These are phyloP conservation scores for Phytoseiulus persimilis DNA, from an alignment of 2,888 invertebrate species.

Conservation along the genomic window DNA sequence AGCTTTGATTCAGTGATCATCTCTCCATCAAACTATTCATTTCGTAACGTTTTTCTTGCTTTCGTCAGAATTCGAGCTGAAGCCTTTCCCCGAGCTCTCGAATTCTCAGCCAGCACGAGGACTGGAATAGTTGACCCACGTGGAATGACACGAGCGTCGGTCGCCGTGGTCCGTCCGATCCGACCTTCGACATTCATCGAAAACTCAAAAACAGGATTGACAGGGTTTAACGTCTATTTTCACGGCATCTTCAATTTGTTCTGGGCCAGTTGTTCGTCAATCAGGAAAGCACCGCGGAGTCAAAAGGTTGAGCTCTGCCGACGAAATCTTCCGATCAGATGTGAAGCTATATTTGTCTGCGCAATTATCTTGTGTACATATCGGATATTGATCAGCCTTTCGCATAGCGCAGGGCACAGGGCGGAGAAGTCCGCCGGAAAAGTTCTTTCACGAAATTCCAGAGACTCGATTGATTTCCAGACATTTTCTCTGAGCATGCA, in stretches of 20 bases:
- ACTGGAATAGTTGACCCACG: too few relatives aligned
- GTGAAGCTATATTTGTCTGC: not conserved
- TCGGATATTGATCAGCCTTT: not conserved
- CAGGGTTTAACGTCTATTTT: not conserved
- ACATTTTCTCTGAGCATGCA: too few relatives aligned
- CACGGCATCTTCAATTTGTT: not conserved
- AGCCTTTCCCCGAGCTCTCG: not conserved
- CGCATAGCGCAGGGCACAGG: not conserved
- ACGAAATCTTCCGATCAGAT: not conserved
- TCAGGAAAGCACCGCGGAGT: not conserved
- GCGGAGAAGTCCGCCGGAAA: not conserved
- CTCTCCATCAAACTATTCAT: not conserved
- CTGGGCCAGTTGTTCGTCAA: not conserved
- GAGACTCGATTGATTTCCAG: too few relatives aligned
- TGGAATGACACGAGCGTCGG: too few relatives aligned
- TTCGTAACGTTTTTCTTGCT: not conserved
- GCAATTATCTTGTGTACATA: not conserved
- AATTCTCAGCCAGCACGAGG: not conserved
- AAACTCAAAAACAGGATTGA: not conserved
- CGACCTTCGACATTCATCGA: not conserved
- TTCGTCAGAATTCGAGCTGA: not conserved
- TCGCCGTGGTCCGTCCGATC: not conserved
- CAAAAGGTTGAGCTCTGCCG: not conserved
- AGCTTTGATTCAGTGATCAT: not conserved
- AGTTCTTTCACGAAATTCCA: too few relatives aligned